Evolutionary conservation across 2,797 vertebrate genomes (phyloP).

Genomic region (Alcedo atthis): DNA sequence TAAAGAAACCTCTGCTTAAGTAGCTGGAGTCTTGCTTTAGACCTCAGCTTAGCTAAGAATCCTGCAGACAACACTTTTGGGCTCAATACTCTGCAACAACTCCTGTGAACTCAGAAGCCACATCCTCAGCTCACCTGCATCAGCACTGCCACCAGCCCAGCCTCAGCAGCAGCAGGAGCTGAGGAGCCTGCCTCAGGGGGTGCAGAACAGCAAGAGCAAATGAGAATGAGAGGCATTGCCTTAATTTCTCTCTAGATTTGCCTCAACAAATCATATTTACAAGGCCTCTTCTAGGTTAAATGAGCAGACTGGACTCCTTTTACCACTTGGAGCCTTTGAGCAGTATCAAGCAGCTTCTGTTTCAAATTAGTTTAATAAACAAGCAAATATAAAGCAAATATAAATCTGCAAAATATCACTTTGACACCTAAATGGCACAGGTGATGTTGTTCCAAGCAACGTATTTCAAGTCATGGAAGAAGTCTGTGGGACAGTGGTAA

Average conservation of each 20-base stretch:
- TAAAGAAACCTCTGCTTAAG: neutral
- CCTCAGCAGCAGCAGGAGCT: neutral
- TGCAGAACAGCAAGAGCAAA: neutral
- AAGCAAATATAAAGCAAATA: neutral
- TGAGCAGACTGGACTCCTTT: neutral
- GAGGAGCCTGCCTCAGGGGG: neutral
- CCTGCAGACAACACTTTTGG: neutral
- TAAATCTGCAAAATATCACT: rapidly evolving
- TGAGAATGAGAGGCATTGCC: neutral
- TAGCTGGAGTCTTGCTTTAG: neutral
- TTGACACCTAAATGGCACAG: neutral
- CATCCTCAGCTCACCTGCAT: rapidly evolving
- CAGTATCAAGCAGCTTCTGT: neutral
- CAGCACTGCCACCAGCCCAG: neutral
- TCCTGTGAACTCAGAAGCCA: neutral
- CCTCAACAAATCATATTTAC: neutral
- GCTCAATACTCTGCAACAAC: neutral
- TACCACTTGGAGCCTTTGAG: neutral
- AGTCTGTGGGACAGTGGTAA: neutral
- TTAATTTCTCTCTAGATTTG: neutral
- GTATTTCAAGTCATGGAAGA: neutral
- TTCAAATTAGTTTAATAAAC: neutral
- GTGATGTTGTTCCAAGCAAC: neutral
- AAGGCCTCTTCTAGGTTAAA: neutral
- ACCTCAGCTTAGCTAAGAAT: neutral